A percentile compares a stretch with the other conserved stretches of the same genome.
These are phyloP conservation scores for Latrodectus elegans DNA, from an alignment of 2,888 invertebrate genomes.

Conservation along the genomic window DNA sequence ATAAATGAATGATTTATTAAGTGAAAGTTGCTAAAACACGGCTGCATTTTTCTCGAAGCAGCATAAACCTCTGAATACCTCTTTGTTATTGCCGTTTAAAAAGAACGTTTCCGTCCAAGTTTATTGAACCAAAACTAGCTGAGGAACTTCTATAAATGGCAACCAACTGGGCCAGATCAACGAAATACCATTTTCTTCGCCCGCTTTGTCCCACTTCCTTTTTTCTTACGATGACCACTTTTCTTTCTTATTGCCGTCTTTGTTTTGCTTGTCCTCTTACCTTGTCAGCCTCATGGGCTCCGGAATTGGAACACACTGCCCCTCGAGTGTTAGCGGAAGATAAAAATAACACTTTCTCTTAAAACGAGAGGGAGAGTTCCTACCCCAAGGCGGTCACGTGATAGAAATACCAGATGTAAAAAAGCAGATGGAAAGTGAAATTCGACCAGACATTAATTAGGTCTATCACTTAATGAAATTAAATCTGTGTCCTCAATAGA, in stretches of 20 bases:
- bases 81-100: no score
- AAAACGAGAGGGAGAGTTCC: constrained; percentile 23
- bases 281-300: not conserved
- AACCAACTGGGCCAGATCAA: constrained; percentile 3
- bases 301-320: constrained; percentile 30
- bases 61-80: no score
- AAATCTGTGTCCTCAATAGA: not conserved
- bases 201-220: constrained; percentile 8
- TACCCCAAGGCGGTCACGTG: not conserved
- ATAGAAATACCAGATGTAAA: not conserved
- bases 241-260: constrained; percentile 15
- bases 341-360: constrained; percentile 21
- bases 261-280: constrained; percentile 39
- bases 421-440: constrained; percentile 14
- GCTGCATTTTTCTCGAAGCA: no score
- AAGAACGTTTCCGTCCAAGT: constrained; percentile 13
- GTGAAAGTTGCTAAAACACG: no score
- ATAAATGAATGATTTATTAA: no score
- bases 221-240: constrained; percentile 6
- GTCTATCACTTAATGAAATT: constrained; percentile 1
- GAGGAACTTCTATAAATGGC: constrained; percentile 34
- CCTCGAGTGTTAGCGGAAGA: constrained; percentile 1
- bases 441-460: constrained; percentile 19
- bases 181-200: not conserved
- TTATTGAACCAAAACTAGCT: constrained; percentile 62